These are phyloP conservation scores for Apotomis betuletana DNA, from an alignment of 2,888 invertebrate genomes.

Conservation along the genomic window DNA sequence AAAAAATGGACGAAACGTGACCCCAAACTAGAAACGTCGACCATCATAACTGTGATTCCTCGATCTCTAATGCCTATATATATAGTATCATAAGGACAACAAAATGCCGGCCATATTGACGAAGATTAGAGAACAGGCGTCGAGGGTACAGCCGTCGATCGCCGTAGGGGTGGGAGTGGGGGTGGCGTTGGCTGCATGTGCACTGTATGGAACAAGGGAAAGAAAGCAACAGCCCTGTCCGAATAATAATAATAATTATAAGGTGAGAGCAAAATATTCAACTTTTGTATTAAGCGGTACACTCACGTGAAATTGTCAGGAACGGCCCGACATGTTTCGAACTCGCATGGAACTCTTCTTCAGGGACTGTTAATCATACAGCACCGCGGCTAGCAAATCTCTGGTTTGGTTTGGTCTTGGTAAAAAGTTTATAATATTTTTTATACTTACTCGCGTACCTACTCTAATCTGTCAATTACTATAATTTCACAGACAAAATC, in stretches of 20 bases:
- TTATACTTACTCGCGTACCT: too few species aligned
- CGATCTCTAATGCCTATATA: conserved; percentile 27
- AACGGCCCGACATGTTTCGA: too few species aligned
- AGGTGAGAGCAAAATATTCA: conserved; percentile 56
- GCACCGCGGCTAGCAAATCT: too few species aligned
- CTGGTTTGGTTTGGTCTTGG: too few species aligned
- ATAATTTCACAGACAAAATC: too few species aligned
- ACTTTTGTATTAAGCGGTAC: too few species aligned
- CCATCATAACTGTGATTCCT: conserved; percentile 35
- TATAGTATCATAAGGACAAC: conserved; percentile 27
- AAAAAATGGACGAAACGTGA: conserved; percentile 64
- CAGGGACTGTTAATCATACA: too few species aligned
- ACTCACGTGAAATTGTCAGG: too few species aligned
- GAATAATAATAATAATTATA: conserved; percentile 76
- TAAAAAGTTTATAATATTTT: too few species aligned
- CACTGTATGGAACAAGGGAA: conserved; percentile 71
- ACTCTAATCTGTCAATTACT: too few species aligned
- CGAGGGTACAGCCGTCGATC: conserved; percentile 72
- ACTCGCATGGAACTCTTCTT: too few species aligned
- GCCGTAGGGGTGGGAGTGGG: conserved; percentile 76
- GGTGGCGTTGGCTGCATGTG: conserved; percentile 75
- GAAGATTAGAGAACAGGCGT: conserved; percentile 75
- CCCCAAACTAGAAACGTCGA: conserved; percentile 42
- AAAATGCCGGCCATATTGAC: conserved; percentile 78
- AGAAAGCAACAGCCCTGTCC: conserved; percentile 71